Percentiles rank a stretch among this genome's conserved stretches.
Conservation (phyloP, 2,797 vertebrate species). For the Pangasius krempfi region DNA sequence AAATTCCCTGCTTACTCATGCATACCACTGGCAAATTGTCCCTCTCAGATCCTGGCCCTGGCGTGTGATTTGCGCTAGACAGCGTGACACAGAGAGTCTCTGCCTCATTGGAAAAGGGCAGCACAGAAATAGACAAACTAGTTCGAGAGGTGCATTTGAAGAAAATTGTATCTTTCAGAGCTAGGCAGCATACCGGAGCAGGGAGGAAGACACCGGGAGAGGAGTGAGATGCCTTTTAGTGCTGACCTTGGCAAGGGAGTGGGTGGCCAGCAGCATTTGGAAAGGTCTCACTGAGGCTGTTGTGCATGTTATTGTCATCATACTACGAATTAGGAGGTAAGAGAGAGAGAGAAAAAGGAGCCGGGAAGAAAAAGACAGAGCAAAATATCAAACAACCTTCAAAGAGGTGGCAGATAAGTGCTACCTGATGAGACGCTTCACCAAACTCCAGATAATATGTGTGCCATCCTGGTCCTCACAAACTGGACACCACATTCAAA, state of each 20-base stretch:
- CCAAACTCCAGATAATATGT: neutral
- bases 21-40: constrained; percentile 80
- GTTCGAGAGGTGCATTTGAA: constrained; percentile 74
- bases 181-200: constrained; percentile 30
- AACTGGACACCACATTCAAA: constrained; percentile 28
- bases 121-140: constrained; percentile 66
- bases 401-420: constrained; percentile 48
- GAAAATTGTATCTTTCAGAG: constrained; percentile 77
- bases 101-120: constrained; percentile 71
- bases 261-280: constrained; percentile 57
- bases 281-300: constrained; percentile 60
- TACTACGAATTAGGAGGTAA: constrained; percentile 57
- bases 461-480: neutral
- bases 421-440: constrained; percentile 41
- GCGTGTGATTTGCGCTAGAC: constrained; percentile 73
- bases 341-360: neutral
- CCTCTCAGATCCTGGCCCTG: constrained; percentile 69
- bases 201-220: constrained; percentile 61
- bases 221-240: constrained; percentile 65
- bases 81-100: constrained; percentile 68
- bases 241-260: constrained; percentile 67
- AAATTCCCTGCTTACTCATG: constrained; percentile 79
- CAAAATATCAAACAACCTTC: constrained; percentile 59
- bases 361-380: constrained; percentile 11
- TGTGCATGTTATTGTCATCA: constrained; percentile 62